Percentiles rank a stretch among this genome's conserved stretches.
Evolutionary conservation across 2,888 invertebrate genomes (phyloP).

Genomic region (Protonemura montana): DNA sequence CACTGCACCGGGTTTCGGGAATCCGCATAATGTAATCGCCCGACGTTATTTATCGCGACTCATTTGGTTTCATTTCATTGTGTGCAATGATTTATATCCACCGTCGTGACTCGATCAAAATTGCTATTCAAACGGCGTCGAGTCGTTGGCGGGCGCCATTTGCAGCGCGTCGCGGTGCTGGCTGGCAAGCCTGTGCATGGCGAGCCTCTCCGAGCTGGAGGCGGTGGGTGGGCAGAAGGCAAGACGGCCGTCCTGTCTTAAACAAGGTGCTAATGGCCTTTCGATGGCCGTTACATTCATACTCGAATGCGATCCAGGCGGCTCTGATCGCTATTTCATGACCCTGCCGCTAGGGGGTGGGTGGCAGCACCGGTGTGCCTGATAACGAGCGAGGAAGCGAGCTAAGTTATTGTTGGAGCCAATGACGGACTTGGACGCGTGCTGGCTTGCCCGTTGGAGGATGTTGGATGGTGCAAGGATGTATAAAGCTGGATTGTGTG

Average conservation of each 20-base stretch:
- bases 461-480: neutral
- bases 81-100: neutral
- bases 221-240: neutral
- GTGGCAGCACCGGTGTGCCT: neutral
- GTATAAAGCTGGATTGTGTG: neutral
- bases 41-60: neutral
- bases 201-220: neutral
- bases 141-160: neutral
- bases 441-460: neutral
- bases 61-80: neutral
- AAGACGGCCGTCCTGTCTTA: conserved; percentile 3
- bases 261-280: neutral
- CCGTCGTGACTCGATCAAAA: neutral
- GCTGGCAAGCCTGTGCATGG: too few relatives aligned
- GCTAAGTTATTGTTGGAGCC: neutral
- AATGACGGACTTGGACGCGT: neutral
- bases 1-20: neutral
- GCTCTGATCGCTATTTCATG: neutral
- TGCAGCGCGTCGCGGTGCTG: neutral
- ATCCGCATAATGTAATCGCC: neutral
- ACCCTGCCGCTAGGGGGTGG: neutral
- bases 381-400: neutral
- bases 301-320: neutral
- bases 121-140: conserved; percentile 12
- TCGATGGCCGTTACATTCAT: neutral